Conservation (phyloP, 2,797 vertebrate species). For the Falco biarmicus region DNA sequence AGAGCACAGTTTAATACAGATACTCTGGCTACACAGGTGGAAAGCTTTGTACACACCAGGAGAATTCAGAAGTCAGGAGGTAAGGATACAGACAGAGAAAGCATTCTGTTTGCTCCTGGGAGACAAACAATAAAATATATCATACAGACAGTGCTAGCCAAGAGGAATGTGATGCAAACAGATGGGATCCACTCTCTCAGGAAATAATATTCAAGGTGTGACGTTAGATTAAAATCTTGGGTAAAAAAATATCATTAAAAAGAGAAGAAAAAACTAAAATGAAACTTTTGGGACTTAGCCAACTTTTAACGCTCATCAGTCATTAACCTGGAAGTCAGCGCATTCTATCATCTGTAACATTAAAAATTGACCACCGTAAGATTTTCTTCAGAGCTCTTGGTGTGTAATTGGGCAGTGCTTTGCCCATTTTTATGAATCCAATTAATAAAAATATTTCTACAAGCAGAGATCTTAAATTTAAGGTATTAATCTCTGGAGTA, state of each 20-base stretch:
- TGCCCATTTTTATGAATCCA: neutral
- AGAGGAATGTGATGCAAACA: slow-evolving; percentile 15
- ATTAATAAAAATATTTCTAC: slow-evolving; percentile 1
- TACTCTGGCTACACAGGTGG: neutral
- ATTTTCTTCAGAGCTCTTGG: slow-evolving; percentile 2
- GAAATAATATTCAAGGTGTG: slow-evolving; percentile 5
- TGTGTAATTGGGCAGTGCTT: neutral
- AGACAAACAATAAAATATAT: slow-evolving; percentile 6
- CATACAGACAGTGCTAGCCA: neutral
- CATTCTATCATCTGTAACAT: neutral
- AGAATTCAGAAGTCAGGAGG: neutral
- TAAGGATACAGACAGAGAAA: neutral
- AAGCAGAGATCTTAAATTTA: neutral
- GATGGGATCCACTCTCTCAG: neutral
- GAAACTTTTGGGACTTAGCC: neutral
- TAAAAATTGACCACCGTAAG: slow-evolving; percentile 15
- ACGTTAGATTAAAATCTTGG: neutral
- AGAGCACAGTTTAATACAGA: neutral
- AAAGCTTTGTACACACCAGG: neutral
- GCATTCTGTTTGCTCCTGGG: neutral
- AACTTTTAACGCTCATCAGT: neutral
- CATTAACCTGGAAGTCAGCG: neutral
- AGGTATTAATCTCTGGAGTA: neutral
- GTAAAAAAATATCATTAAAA: neutral
- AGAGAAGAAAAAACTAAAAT: neutral